Evolutionary conservation across 92 coral and sea anemone genomes (phyloP).

Genomic region (Desmophyllum pertusum): DNA sequence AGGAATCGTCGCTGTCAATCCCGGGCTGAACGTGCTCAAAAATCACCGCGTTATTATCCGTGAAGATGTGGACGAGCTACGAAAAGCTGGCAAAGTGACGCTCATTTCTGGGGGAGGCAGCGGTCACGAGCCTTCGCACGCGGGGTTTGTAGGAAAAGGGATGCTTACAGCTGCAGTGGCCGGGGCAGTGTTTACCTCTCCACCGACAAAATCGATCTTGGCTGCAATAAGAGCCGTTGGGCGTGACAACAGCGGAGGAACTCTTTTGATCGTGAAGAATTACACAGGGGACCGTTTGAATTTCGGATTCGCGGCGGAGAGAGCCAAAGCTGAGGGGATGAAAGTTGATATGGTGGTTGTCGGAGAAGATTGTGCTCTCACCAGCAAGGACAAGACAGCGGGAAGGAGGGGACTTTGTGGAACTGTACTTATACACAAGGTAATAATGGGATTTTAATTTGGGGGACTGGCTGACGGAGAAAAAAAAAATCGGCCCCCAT

Average conservation of each 20-base stretch:
- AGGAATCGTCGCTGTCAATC: constrained; percentile 87
- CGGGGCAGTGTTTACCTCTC: constrained; percentile 95
- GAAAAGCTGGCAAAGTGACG: constrained; percentile 79
- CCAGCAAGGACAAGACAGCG: constrained; percentile 94
- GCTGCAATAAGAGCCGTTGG: constrained; percentile 96
- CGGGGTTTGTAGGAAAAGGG: constrained; percentile 95
- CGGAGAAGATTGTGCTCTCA: constrained; percentile 96
- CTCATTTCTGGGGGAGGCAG: constrained; percentile 98
- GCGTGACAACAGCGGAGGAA: constrained; percentile 76
- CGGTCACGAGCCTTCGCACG: constrained; percentile 97
- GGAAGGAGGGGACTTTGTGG: constrained; percentile 99
- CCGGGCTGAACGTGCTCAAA: constrained; percentile 77
- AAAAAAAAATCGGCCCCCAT: too few species aligned
- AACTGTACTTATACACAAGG: constrained; percentile 95
- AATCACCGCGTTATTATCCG: constrained; percentile 90
- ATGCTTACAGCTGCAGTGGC: constrained; percentile 97
- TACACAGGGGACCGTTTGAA: constrained; percentile 96
- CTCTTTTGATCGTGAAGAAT: constrained; percentile 92
- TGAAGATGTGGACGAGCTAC: constrained; percentile 70
- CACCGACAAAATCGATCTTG: constrained; percentile 91
- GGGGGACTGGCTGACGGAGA: too few species aligned
- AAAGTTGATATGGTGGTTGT: constrained; percentile 96
- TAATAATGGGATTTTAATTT: constrained; percentile 19
- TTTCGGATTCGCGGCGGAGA: constrained; percentile 97
- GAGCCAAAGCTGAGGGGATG: constrained; percentile 91